phyloP scores from a whole-genome alignment of 2,113 vertebrate species.

The Seriola quinqueradiata region DNA sequence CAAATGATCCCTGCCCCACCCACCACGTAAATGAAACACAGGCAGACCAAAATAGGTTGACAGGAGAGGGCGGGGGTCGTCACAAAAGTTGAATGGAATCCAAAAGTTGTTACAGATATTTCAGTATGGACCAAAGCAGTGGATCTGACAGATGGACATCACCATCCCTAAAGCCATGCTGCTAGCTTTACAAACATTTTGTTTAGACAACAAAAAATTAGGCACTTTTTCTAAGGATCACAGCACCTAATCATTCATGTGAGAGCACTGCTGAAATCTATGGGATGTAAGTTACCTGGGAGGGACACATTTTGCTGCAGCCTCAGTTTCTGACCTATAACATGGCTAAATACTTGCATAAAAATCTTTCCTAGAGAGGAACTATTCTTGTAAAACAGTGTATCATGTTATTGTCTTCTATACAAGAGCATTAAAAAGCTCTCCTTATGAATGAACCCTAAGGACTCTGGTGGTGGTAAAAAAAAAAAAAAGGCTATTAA shows the following conservation, averaged over 20 bases:
- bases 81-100: too few species aligned
- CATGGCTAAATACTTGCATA: not conserved
- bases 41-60: too few species aligned
- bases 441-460: conserved; percentile 1
- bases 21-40: too few species aligned
- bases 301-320: not conserved
- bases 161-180: too few species aligned
- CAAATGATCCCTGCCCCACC: too few species aligned
- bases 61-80: too few species aligned
- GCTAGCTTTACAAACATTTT: too few species aligned
- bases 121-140: too few species aligned
- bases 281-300: not conserved
- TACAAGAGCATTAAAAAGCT: not conserved
- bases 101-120: too few species aligned
- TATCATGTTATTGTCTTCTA: not conserved
- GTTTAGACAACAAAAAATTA: too few species aligned
- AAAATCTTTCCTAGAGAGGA: not conserved
- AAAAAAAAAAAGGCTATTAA: conserved; percentile 7
- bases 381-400: not conserved
- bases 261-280: conserved; percentile 9
- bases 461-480: not conserved
- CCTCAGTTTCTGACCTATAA: not conserved
- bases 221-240: too few species aligned
- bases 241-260: not conserved
- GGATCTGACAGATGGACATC: too few species aligned